Evolutionary conservation across 2,113 vertebrate species (phyloP), one percentile per base, ranked within the genome.

Genomic region (Hydropotes inermis): DNA sequence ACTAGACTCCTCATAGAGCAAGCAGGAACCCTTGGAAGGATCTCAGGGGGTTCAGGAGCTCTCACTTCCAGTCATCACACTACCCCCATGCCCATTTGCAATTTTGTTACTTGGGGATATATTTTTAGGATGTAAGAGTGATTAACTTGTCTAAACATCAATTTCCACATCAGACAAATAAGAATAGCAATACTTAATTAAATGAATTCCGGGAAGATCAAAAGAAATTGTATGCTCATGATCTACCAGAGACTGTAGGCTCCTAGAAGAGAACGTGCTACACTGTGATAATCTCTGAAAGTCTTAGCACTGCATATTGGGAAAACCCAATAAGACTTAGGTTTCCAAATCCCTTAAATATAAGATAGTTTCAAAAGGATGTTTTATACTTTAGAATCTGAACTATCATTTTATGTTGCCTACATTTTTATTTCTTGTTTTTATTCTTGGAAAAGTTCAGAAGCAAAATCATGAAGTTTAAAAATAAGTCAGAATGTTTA

Each of bases 401-500:
- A 90, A 57, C n/a, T 64, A 52, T n/a, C 92, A 10, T 90, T 87
- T 94, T 61, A 16, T 90, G 8, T 79, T 92, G 25, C 16, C 6
- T 76, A 50, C 25, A 57, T 36, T 74, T 93, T 91, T 78, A 43
- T 86, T 86, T 86, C 25, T 92, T 89, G 1, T 43, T 83, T 55
- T 55, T 36, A 6, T 57, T 81, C 82, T 50, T 39, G 6, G 7
- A 39, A 74, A 78, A 86, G n/a, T 70, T 79, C 28, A 87, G 45
- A 89, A 94, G 14, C 3, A 55, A 79, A 94, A 76, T 39, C 12
- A 60, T 19, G 33, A 0, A 82, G 94, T 91, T 76, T 93, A 60
- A 96, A 97, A 97, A 67, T 27, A 95, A 96, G 54, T 43, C 50
- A 58, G 90, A 91, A 50, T 47, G n/a, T 76, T 92, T 89, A 50